Conservation (phyloP, 2,113 vertebrate species). For the Rhizomys pruinosus region DNA sequence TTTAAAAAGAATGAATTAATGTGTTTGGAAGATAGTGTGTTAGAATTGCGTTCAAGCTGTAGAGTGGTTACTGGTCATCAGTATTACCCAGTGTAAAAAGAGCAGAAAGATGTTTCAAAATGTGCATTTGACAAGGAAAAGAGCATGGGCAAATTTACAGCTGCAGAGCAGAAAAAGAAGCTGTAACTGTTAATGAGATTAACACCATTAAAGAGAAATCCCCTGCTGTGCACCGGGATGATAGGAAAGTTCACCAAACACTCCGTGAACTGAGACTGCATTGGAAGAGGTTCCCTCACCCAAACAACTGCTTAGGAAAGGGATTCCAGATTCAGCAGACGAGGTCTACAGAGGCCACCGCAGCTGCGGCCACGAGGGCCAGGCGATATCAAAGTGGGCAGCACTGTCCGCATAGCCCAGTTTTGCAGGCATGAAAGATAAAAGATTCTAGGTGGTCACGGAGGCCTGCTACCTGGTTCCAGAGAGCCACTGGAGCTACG, state of each 20-base stretch:
- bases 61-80: not conserved
- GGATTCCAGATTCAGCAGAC: not conserved
- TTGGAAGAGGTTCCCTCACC: not conserved
- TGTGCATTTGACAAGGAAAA: not conserved
- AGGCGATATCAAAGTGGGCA: not conserved
- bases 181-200: not conserved
- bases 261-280: not conserved
- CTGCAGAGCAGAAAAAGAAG: not conserved
- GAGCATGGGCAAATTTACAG: not conserved
- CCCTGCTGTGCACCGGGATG: not conserved
- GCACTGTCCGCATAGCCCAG: not conserved
- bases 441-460: too few relatives aligned
- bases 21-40: too few relatives aligned
- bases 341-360: not conserved
- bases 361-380: not conserved
- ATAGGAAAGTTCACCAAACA: not conserved
- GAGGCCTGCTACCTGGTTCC: not conserved
- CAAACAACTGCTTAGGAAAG: not conserved
- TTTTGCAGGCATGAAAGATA: not conserved
- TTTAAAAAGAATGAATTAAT: not conserved
- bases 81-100: not conserved
- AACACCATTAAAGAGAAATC: not conserved
- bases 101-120: not conserved
- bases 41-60: too few relatives aligned
- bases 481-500: not conserved